Percentiles rank a stretch among this genome's conserved stretches.
Evolutionary conservation across 2,113 vertebrate species (phyloP).

Genomic region (Mastomys natalensis): DNA sequence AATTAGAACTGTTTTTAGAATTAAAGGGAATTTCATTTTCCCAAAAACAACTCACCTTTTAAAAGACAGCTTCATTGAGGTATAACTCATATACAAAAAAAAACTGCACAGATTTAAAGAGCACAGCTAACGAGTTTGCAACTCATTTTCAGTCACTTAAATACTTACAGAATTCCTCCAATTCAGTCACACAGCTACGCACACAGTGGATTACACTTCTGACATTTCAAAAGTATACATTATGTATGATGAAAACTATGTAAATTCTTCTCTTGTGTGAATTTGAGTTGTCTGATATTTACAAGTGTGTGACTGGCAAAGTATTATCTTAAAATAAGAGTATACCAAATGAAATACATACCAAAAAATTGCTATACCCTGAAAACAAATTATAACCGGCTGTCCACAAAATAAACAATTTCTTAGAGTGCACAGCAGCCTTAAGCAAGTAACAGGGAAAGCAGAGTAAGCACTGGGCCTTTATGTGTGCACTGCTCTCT

Average conservation of each 20-base stretch:
- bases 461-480: not conserved
- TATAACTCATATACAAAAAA: not conserved
- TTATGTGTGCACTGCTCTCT: not conserved
- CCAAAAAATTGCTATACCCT: not conserved
- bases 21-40: not conserved
- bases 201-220: not conserved
- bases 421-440: not conserved
- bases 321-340: slow-evolving; percentile 22
- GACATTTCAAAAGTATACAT: not conserved
- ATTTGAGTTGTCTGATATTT: not conserved
- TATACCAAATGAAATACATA: not conserved
- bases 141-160: not conserved
- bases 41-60: not conserved
- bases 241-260: not conserved
- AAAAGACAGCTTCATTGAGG: slow-evolving; percentile 16
- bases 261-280: not conserved
- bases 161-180: not conserved
- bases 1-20: not conserved
- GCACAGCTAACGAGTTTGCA: not conserved
- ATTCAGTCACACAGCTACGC: not conserved
- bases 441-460: not conserved
- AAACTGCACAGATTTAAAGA: not conserved
- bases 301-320: not conserved
- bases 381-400: slow-evolving; percentile 4
- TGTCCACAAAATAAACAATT: not conserved